Evolutionary conservation across 2,797 vertebrate genomes (phyloP).

Genomic region (Epinephelus awoara): DNA sequence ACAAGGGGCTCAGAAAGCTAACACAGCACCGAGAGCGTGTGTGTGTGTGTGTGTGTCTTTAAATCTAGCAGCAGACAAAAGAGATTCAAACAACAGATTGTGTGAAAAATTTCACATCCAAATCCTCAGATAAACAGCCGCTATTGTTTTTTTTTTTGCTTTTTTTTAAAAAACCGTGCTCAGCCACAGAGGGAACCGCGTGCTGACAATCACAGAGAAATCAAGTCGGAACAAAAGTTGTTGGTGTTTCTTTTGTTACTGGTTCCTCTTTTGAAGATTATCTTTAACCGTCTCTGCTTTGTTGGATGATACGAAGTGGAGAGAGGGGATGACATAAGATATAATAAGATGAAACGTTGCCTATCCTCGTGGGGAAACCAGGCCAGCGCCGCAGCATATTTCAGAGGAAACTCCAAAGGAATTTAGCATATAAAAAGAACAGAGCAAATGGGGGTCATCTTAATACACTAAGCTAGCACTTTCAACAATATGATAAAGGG

Average conservation of each 20-base stretch:
- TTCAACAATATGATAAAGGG: conserved; percentile 2
- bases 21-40: conserved; percentile 20
- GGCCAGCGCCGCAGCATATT: not conserved
- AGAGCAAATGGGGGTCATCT: conserved; percentile 30
- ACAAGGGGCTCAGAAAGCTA: conserved; percentile 60
- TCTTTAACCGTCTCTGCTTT: conserved; percentile 34
- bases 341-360: conserved; percentile 54
- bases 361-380: conserved; percentile 43
- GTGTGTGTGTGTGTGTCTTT: conserved; percentile 28
- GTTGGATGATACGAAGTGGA: conserved; percentile 33
- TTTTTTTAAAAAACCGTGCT: not conserved
- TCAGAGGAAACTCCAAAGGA: conserved; percentile 21
- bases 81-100: conserved; percentile 74
- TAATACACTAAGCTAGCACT: conserved; percentile 4
- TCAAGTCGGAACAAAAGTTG: conserved; percentile 54
- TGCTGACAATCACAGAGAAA: conserved; percentile 61
- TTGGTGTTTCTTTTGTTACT: conserved; percentile 56
- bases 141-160: not conserved
- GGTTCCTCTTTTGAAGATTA: conserved; percentile 59
- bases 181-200: conserved; percentile 44
- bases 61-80: conserved; percentile 66
- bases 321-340: conserved; percentile 39
- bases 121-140: conserved; percentile 52
- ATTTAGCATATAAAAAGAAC: conserved; percentile 27
- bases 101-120: conserved; percentile 55